Percentiles rank a stretch among this genome's conserved stretches.
Evolutionary conservation across 2,797 vertebrate species (phyloP).

Genomic region (Coregonus ussuriensis): DNA sequence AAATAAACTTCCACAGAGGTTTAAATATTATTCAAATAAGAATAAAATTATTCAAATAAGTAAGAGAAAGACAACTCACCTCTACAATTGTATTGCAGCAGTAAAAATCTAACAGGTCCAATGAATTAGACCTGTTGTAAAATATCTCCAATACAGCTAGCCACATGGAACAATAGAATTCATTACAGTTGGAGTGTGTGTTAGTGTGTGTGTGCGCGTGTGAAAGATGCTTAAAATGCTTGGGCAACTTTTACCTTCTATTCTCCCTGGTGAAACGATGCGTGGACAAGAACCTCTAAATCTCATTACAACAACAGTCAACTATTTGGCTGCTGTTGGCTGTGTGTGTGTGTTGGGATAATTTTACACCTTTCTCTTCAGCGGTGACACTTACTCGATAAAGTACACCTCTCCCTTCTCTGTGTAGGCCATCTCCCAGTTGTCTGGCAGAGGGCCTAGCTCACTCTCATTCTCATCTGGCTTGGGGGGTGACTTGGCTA

Average conservation of each 20-base stretch:
- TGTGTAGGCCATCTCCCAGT: conserved; percentile 99
- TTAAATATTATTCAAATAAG: conserved; percentile 19
- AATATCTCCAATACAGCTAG: conserved; percentile 8
- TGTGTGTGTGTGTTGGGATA: conserved; percentile 9
- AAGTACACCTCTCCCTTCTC: conserved; percentile 99
- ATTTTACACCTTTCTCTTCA: background rate
- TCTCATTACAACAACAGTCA: conserved; percentile 52
- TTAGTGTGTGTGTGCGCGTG: background rate
- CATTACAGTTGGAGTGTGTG: background rate
- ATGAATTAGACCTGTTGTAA: conserved; percentile 56
- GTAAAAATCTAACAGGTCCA: conserved; percentile 51
- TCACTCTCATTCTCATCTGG: conserved; percentile 86
- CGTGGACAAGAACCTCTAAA: conserved; percentile 47
- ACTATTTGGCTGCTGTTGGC: conserved; percentile 16
- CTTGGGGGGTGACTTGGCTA: conserved; percentile 72
- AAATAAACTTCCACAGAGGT: background rate
- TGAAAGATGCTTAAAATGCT: conserved; percentile 8
- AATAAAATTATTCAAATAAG: conserved; percentile 14
- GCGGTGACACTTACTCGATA: conserved; percentile 88
- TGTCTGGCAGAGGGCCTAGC: conserved; percentile 90
- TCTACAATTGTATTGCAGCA: conserved; percentile 47
- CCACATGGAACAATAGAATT: background rate
- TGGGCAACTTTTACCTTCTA: conserved; percentile 4
- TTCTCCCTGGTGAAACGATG: conserved; percentile 16
- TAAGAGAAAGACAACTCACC: conserved; percentile 48